Evolutionary conservation across 1,140 invertebrate genomes (phyloP), one percentile per base, ranked within the genome.

Genomic region (Ganaspis sp.): DNA sequence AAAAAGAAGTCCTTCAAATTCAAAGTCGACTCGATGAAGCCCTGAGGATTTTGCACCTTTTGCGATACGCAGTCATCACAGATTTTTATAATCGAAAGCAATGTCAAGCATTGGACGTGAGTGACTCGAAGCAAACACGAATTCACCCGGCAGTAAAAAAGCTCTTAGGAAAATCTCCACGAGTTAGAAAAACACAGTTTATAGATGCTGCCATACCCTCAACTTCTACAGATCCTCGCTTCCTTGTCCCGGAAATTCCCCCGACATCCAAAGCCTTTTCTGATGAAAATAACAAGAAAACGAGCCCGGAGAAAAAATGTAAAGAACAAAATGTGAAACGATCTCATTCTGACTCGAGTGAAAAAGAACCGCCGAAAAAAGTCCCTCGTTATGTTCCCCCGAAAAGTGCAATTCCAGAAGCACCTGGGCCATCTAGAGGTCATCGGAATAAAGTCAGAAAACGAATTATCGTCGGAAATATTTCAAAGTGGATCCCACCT

Each of bases 401-500:
- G 8, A 91, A 90, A 76, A 87, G 81, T 72, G 72, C 42, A n/a
- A n/a, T 73, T 9, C 85, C 85, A 8, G 84, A 85, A 26, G 70
- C 83, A 6, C 34, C 77, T 3, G 34, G 77, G 11, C 86, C 88
- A 0, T 86, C 84, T 0, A 85, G 87, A 34, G 90, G 87, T 19
- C 77, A 79, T n/a, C 85, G 84, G 0, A 85, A 89, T 21, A 91
- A 91, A 81, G 78, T 87, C 0, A 81, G 83, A 69, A 83, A 86
- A 72, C 85, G 86, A 74, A 85, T 96, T 72, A 91, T 96, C 64
- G 91, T 96, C 86, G 97, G 97, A 0, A 98, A 98, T 91, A 95
- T 97, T 17, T 97, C 96, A 0, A 96, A 96, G 89, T 97, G 94
- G 92, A 94, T 96, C 40, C 94, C 94, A 1, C 91, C 93, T 0